phyloP scores from a whole-genome alignment of 2,888 invertebrate genomes.

The Sphaeridia pumilis region DNA sequence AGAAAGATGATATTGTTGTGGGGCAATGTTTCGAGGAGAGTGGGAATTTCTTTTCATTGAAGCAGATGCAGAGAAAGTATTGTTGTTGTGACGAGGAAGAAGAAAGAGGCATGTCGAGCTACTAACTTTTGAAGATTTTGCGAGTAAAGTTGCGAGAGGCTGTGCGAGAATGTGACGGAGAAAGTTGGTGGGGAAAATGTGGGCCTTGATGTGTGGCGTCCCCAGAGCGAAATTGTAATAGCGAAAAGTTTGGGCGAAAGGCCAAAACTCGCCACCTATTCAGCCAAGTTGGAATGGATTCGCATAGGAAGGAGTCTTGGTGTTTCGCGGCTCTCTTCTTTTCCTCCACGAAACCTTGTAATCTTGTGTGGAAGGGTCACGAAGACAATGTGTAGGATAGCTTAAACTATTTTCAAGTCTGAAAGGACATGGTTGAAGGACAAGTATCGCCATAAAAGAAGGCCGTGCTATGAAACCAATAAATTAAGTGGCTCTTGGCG shows the following conservation, averaged over 20 bases:
- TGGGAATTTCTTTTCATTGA: conserved; percentile 9
- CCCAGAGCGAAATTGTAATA: background rate
- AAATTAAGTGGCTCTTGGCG: too few relatives aligned
- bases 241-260: conserved; percentile 19
- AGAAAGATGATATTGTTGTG: conserved; percentile 4
- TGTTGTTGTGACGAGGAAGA: background rate
- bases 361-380: background rate
- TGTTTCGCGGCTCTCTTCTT: background rate
- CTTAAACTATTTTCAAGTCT: background rate
- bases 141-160: too few relatives aligned
- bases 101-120: background rate
- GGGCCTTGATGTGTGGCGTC: too few relatives aligned
- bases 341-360: background rate
- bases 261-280: conserved; percentile 23
- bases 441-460: too few relatives aligned
- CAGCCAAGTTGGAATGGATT: conserved; percentile 13
- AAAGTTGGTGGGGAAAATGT: background rate
- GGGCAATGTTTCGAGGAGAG: conserved; percentile 1
- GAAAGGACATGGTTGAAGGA: background rate
- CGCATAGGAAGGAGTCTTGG: conserved; percentile 4
- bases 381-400: too few relatives aligned
- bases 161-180: background rate
- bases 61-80: conserved; percentile 11
- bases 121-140: too few relatives aligned
- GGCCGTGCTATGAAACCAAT: too few relatives aligned